Percentiles rank a stretch among this genome's conserved stretches.
These are phyloP conservation scores for Phocides pigmalion DNA, from an alignment of 1,140 invertebrate genomes.

Conservation along the genomic window DNA sequence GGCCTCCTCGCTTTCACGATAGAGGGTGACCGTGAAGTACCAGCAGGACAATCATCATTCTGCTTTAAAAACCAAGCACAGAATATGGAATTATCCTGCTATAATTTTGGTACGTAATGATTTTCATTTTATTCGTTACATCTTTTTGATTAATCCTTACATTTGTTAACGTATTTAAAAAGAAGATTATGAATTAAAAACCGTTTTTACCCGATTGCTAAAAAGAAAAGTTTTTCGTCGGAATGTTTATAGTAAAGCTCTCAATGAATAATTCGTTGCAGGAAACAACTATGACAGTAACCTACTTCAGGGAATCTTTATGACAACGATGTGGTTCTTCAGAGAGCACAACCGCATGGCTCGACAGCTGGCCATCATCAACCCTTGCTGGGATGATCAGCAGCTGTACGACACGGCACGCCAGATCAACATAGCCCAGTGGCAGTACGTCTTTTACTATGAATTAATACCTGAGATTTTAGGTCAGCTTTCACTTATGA, in stretches of 20 bases:
- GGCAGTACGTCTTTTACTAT: constrained; percentile 85
- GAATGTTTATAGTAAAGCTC: no score
- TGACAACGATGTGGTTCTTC: constrained; percentile 67
- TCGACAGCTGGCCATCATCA: constrained; percentile 81
- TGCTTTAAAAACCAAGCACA: constrained; percentile 11
- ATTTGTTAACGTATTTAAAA: no score
- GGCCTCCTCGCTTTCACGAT: constrained; percentile 14
- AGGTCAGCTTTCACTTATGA: constrained; percentile 49
- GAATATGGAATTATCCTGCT: background rate
- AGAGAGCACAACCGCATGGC: constrained; percentile 89
- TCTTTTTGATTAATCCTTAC: no score
- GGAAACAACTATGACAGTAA: constrained; percentile 3
- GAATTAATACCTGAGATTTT: constrained; percentile 85
- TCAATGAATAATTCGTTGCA: background rate
- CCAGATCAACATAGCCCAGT: constrained; percentile 84
- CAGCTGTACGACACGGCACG: constrained; percentile 86
- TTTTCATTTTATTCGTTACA: background rate
- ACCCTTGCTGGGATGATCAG: constrained; percentile 86
- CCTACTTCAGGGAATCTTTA: constrained; percentile 8
- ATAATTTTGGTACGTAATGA: background rate
- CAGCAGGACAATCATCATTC: constrained; percentile 8
- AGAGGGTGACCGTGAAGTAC: constrained; percentile 14
- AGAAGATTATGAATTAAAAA: no score
- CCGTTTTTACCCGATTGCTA: background rate
- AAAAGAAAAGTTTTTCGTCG: no score